Evolutionary conservation across 2,888 invertebrate genomes (phyloP), one percentile per base, ranked within the genome.

Genomic region (Caenorhabditis sp.): DNA sequence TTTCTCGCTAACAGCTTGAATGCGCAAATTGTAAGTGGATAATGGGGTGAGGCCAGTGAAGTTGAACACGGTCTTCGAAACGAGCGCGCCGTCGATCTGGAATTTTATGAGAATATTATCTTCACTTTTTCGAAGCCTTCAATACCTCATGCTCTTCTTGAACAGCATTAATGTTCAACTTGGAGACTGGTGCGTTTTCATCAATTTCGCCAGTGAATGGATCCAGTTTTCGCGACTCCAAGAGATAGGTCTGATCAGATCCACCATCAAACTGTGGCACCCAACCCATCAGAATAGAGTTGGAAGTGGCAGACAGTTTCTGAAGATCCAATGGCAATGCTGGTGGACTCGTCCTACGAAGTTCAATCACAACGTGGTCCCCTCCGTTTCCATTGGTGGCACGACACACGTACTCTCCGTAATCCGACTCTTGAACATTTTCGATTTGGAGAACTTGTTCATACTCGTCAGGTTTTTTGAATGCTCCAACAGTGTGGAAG

Each of bases 371-470:
- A 16, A 86, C 81, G 56, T 88, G 83, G 14, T 87, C 86, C 4
- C 83, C 88, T 6, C 96, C 96, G 35, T 96, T 95, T 35, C 94
- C 94, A 92, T 97, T 97, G 86, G 95, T 94, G 61, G 96, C 94
- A 82, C 95, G 94, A 91, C 97, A 97, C 31, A 95, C 95, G 93
- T 97, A 97, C 90, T 95, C 95, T 68, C 96, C 97, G 93, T 95
- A 95, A 93, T 97, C 97, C 0, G 74, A 54, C 24, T 85, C 77
- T 51, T 82, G 70, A 0, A 85, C 77, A 51, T 83, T 80, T 51
- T 82, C 81, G 28, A 87, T 85, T 58, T 75, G 76, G 0, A 84
- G 61, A n/a, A 80, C 28, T 68, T 87, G 68, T 61, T 90, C 89
- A 66, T 86, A 89, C 56, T 90, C 88, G 63, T 91, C 90, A 7